A percentile compares a stretch with the other conserved stretches of the same genome.
These are phyloP conservation scores for Clupea harengus DNA, from an alignment of 2,113 vertebrate genomes.

Conservation along the genomic window DNA sequence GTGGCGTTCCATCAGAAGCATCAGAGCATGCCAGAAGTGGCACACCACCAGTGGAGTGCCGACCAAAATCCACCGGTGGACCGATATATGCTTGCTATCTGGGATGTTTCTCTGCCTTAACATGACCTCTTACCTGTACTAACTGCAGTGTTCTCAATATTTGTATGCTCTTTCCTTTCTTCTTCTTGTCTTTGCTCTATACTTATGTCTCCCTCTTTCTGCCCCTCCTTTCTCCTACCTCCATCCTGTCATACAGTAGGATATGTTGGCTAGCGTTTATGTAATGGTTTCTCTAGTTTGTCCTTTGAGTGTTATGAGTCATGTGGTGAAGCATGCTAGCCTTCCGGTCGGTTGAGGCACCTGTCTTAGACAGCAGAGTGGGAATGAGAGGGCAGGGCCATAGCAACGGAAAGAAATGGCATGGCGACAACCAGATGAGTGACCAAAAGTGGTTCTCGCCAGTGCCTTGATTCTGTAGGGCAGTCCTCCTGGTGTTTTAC, in stretches of 20 bases:
- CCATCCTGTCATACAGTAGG: not conserved
- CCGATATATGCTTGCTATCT: too few species aligned
- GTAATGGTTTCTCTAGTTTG: not conserved
- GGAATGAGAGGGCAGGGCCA: not conserved
- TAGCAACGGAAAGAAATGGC: not conserved
- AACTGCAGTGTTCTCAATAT: too few species aligned
- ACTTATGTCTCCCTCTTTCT: not conserved
- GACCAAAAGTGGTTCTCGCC: not conserved
- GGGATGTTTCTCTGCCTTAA: too few species aligned
- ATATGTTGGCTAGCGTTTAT: not conserved
- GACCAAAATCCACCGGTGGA: not conserved
- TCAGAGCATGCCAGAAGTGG: too few species aligned
- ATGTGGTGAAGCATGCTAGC: not conserved
- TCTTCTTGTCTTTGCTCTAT: not conserved
- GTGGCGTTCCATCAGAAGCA: too few species aligned
- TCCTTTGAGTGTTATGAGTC: not conserved
- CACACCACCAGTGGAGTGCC: not conserved
- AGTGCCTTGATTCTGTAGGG: not conserved
- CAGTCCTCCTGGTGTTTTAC: not conserved
- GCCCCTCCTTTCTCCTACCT: not conserved
- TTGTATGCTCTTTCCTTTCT: not conserved
- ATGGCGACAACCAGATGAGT: not conserved
- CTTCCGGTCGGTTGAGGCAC: not conserved
- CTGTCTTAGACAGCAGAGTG: not conserved
- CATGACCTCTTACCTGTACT: too few species aligned